Base-by-base conservation (phyloP, 1,140 invertebrate species). In the Archegozetes longisetosus region DNA sequence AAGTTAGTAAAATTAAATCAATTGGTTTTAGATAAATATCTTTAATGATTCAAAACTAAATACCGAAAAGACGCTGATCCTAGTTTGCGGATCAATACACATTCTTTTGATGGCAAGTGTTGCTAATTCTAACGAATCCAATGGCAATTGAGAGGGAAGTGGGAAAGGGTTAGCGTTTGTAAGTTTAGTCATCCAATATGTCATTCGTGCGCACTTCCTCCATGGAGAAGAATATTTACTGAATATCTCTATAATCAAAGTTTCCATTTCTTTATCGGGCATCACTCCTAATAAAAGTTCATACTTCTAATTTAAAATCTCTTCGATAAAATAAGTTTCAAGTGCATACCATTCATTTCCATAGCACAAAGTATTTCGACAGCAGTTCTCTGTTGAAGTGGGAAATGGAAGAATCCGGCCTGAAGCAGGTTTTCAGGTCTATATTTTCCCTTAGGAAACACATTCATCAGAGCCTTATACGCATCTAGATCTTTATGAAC, bases 111-210 rank as follows among this genome's bases (percentile, higher is more conserved):
- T 80, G 0, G 90, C 90, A 26, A 93, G 60, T 67, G 80, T 81
- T 0, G 92, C 90, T n/a, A 97, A 69, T 71, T 88, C 83, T 6
- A 84, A 73, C 1, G 78, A 73, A 68, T 92, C 83, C 65, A 75
- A 76, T 1, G 87, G 85, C 28, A 86, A 64, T 1, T 80, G 77
- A 29, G 81, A 76, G 0, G 92, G 88, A 47, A 94, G 69, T 1
- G 82, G 80, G 82, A 86, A 98, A 1, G 94, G 94, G 64, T 88
- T 90, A 0, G 84, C 70, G 71, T 96, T 83, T 68, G 83, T 87
- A 67, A 98, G 90, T 72, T 98, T 98, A 2, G 93, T 91, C 83
- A 95, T 85, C 95, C 95, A 99, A 69, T 98, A 99, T 76, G 89
- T 82, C 85, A 97, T 92, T 51, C 90, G 77, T 76, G 82, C 84